These are phyloP conservation scores for Cherax destructor DNA, from an alignment of 1,140 invertebrate genomes.

Conservation along the genomic window DNA sequence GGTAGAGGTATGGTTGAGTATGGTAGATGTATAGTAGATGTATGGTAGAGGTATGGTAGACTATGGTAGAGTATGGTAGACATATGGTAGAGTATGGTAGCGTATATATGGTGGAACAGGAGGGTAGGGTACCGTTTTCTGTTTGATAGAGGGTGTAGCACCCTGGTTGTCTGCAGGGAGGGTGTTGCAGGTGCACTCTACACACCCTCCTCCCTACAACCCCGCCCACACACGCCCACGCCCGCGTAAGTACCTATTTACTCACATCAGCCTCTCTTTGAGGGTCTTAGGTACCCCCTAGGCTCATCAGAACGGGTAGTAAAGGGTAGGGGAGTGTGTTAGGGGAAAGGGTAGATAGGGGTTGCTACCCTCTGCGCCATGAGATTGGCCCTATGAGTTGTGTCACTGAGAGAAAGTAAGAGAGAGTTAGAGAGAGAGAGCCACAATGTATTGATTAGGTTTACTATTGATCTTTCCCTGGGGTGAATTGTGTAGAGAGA, in stretches of 20 bases:
- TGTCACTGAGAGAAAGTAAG: constrained; percentile 38
- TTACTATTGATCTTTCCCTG: constrained; percentile 58
- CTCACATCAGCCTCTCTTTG: not conserved
- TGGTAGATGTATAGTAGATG: not conserved
- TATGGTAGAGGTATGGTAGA: not conserved
- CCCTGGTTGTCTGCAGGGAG: constrained; percentile 54
- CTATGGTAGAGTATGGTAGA: constrained; percentile 25
- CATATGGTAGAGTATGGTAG: constrained; percentile 25
- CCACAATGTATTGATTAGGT: constrained; percentile 58
- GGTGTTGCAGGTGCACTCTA: constrained; percentile 39
- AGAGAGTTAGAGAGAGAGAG: constrained; percentile 42
- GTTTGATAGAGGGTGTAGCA: constrained; percentile 31
- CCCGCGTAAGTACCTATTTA: constrained; percentile 47
- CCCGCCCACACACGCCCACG: constrained; percentile 56
- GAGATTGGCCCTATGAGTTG: constrained; percentile 52
- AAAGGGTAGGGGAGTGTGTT: constrained; percentile 17
- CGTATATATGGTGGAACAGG: constrained; percentile 47
- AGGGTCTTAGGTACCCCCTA: constrained; percentile 15
- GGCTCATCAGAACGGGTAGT: not conserved
- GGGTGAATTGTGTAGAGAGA: constrained; percentile 19
- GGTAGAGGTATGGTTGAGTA: not conserved
- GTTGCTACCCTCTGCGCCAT: constrained; percentile 20
- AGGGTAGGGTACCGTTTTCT: constrained; percentile 57
- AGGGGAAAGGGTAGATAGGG: constrained; percentile 46
- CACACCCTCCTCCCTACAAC: constrained; percentile 47